Evolutionary conservation across 2,888 invertebrate genomes (phyloP).

Genomic region (Fragum sueziense): DNA sequence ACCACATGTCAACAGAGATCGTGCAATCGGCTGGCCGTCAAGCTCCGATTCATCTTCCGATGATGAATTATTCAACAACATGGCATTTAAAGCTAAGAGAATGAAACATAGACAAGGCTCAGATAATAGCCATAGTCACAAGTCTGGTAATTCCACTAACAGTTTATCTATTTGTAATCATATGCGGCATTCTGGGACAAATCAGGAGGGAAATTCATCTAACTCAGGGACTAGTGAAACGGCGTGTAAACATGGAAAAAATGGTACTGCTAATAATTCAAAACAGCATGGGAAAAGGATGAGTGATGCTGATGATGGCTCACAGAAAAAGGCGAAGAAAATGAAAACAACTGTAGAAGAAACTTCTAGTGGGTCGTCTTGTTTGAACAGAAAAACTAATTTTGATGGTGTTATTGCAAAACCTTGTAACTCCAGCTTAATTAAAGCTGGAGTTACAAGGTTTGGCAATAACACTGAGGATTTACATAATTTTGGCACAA

Average conservation of each 20-base stretch:
- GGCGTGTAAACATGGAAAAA: not conserved
- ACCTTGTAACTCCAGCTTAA: too few species aligned
- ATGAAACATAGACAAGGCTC: not conserved
- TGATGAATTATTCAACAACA: not conserved
- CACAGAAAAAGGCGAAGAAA: not conserved
- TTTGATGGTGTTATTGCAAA: too few species aligned
- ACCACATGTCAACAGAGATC: not conserved
- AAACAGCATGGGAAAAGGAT: not conserved
- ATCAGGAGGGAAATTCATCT: not conserved
- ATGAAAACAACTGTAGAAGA: not conserved
- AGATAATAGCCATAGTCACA: not conserved
- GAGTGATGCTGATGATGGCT: not conserved
- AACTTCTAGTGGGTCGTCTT: not conserved
- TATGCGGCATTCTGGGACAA: not conserved
- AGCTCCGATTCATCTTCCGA: constrained; percentile 47
- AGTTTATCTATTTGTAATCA: not conserved
- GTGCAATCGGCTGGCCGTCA: constrained; percentile 45
- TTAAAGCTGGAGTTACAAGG: too few species aligned
- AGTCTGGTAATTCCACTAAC: not conserved
- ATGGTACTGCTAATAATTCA: not conserved
- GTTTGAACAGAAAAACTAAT: not conserved
- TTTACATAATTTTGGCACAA: too few species aligned
- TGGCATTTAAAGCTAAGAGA: not conserved
- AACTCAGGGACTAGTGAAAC: not conserved
- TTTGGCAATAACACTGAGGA: too few species aligned